phyloP scores from a whole-genome alignment of 1,140 invertebrate species.

The Cherax quadricarinatus region DNA sequence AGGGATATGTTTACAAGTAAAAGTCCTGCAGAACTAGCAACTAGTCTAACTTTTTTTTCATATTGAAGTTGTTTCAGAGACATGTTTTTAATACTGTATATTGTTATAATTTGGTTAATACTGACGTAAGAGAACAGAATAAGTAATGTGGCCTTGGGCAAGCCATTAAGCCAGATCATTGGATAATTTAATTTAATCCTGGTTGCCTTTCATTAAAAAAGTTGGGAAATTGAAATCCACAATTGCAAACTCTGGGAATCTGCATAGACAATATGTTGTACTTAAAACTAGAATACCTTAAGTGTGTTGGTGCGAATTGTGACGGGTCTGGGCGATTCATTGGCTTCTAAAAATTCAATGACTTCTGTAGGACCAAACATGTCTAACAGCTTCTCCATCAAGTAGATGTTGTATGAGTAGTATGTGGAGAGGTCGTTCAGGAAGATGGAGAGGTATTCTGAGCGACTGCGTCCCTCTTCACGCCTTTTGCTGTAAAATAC shows the following conservation, averaged over 20 bases:
- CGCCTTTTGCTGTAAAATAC: conserved; percentile 48
- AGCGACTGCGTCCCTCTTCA: conserved; percentile 80
- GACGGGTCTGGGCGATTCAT: conserved; percentile 95
- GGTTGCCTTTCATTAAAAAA: not conserved
- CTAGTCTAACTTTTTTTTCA: too few species aligned
- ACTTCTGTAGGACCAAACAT: conserved; percentile 93
- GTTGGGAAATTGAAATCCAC: not conserved
- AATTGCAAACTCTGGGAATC: conserved; percentile 47
- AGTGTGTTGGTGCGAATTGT: conserved; percentile 97
- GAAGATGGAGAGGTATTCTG: conserved; percentile 90
- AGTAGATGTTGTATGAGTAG: conserved; percentile 97
- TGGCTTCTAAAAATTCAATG: conserved; percentile 97
- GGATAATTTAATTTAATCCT: too few species aligned
- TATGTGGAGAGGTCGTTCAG: conserved; percentile 93
- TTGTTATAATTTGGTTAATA: too few species aligned
- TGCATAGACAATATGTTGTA: too few species aligned
- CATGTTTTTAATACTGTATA: too few species aligned
- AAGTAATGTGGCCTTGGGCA: too few species aligned
- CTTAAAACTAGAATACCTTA: conserved; percentile 82
- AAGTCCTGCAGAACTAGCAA: too few species aligned
- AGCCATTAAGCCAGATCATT: too few species aligned
- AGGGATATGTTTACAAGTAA: too few species aligned
- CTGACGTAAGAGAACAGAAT: too few species aligned
- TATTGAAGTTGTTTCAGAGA: too few species aligned
- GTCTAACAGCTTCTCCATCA: conserved; percentile 96